Evolutionary conservation across 1,140 invertebrate genomes (phyloP).

Genomic region (Stenopsyche tienmushanensis): DNA sequence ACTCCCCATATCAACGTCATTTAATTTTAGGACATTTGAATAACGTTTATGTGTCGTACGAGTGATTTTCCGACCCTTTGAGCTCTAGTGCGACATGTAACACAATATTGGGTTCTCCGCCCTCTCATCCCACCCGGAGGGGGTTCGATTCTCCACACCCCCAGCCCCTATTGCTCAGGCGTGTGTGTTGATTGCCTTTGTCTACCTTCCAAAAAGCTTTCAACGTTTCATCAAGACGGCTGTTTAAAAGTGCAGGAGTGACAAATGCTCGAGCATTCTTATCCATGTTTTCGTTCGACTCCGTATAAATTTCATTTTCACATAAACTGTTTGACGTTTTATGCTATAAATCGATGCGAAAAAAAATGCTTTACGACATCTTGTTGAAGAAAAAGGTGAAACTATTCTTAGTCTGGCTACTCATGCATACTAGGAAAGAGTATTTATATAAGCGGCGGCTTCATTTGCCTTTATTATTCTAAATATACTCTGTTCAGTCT

Average conservation of each 20-base stretch:
- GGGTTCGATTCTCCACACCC: neutral
- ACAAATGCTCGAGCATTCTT: slow-evolving; percentile 11
- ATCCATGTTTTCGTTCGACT: too few species aligned
- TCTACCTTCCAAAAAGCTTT: slow-evolving; percentile 41
- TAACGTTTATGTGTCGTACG: slow-evolving; percentile 34
- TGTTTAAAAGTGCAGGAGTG: slow-evolving; percentile 28
- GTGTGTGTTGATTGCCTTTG: slow-evolving; percentile 40
- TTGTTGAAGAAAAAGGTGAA: too few species aligned
- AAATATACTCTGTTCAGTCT: too few species aligned
- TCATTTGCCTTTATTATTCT: too few species aligned
- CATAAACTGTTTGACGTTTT: too few species aligned
- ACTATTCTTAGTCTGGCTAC: too few species aligned
- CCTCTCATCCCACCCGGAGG: neutral
- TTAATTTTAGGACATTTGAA: slow-evolving; percentile 31
- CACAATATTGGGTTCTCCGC: slow-evolving; percentile 33
- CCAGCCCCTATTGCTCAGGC: neutral
- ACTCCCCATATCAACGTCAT: slow-evolving; percentile 12
- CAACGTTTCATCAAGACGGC: slow-evolving; percentile 40
- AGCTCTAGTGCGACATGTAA: slow-evolving; percentile 38
- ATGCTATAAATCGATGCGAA: too few species aligned
- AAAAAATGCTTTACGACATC: too few species aligned
- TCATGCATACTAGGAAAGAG: too few species aligned
- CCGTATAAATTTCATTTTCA: neutral
- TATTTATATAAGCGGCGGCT: too few species aligned
- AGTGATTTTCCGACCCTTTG: slow-evolving; percentile 39